A percentile compares a stretch with the other conserved stretches of the same genome.
Evolutionary conservation across 2,113 vertebrate genomes (phyloP).

Genomic region (Brachyhypopomus occidentalis): DNA sequence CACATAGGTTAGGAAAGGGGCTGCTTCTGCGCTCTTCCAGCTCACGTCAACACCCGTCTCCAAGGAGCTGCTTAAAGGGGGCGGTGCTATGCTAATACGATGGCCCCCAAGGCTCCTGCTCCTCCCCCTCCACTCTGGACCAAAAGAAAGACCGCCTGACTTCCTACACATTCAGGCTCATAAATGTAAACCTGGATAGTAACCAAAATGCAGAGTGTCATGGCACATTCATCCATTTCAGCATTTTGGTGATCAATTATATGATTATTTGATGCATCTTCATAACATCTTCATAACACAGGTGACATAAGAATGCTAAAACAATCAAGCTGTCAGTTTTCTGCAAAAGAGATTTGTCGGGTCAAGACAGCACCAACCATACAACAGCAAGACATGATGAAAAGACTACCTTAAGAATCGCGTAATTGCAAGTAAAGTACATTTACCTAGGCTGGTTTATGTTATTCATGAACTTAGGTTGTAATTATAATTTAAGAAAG

Average conservation of each 20-base stretch:
- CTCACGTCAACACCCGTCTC: neutral
- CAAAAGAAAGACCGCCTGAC: slow-evolving; percentile 1
- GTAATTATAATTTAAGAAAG: neutral
- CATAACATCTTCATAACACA: neutral
- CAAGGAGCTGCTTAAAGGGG: neutral
- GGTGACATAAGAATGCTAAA: neutral
- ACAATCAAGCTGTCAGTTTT: neutral
- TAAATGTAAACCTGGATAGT: neutral
- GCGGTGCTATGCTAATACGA: neutral
- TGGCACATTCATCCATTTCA: slow-evolving; percentile 21
- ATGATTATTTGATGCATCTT: slow-evolving; percentile 1
- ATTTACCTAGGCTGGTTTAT: neutral
- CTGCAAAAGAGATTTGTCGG: slow-evolving; percentile 18
- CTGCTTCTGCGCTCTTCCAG: slow-evolving; percentile 37
- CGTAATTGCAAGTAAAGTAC: neutral
- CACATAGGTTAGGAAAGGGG: slow-evolving; percentile 44
- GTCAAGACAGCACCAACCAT: slow-evolving; percentile 9
- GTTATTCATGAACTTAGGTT: neutral
- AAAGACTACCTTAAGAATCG: neutral
- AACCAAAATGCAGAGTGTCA: neutral
- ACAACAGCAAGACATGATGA: neutral
- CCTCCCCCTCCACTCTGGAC: neutral
- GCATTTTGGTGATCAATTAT: slow-evolving; percentile 1
- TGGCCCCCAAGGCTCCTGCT: neutral
- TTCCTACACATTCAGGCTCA: slow-evolving; percentile 1